Percentiles rank a stretch among this genome's conserved stretches.
phyloP scores from a whole-genome alignment of 2,113 vertebrate species.

The Xiphophorus hellerii region DNA sequence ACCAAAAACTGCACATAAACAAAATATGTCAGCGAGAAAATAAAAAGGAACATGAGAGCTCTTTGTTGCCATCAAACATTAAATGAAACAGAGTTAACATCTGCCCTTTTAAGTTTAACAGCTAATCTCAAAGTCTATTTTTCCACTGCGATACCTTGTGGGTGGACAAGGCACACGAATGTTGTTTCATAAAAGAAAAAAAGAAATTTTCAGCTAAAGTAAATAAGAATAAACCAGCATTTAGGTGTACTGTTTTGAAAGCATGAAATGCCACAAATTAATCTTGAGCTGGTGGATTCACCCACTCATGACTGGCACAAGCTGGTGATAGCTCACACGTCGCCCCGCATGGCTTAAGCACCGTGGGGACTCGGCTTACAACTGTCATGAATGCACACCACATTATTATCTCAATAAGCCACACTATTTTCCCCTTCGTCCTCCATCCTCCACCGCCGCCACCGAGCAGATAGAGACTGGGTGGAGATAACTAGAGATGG shows the following conservation, averaged over 20 bases:
- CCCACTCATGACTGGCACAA: slow-evolving; percentile 72
- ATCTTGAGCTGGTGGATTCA: slow-evolving; percentile 64
- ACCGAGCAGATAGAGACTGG: slow-evolving; percentile 64
- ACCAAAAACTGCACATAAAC: slow-evolving; percentile 5
- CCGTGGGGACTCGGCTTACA: slow-evolving; percentile 75
- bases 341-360: slow-evolving; percentile 71
- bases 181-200: neutral
- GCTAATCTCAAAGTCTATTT: slow-evolving; percentile 48
- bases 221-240: slow-evolving; percentile 68
- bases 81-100: slow-evolving; percentile 23
- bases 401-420: slow-evolving; percentile 82
- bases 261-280: slow-evolving; percentile 69
- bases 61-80: slow-evolving; percentile 4
- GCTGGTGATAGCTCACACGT: slow-evolving; percentile 63
- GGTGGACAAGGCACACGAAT: slow-evolving; percentile 59
- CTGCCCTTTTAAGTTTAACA: slow-evolving; percentile 1
- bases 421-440: slow-evolving; percentile 75
- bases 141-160: slow-evolving; percentile 47
- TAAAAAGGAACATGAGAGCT: slow-evolving; percentile 4
- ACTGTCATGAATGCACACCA: slow-evolving; percentile 79
- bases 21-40: slow-evolving; percentile 5
- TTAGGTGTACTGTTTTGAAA: slow-evolving; percentile 68
- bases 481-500: slow-evolving; percentile 71
- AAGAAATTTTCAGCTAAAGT: slow-evolving; percentile 60
- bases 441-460: slow-evolving; percentile 68